Conservation (phyloP, 1,140 invertebrate genomes). For the Drosophila pallidifrons region DNA sequence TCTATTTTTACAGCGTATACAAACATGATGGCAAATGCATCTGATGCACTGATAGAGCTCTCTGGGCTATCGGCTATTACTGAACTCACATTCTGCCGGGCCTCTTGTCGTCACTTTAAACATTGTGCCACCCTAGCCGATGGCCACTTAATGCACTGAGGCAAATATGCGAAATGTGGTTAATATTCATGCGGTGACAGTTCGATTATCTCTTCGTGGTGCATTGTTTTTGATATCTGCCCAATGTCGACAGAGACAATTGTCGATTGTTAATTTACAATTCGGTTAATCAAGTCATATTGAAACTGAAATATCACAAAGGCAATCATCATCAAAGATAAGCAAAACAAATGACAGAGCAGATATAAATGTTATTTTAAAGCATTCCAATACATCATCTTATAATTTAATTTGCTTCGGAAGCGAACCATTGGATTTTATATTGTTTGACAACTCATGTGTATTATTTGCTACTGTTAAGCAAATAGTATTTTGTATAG, state of each 20-base stretch:
- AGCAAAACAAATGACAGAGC: background rate
- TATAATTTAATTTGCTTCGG: too few relatives aligned
- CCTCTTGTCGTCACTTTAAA: background rate
- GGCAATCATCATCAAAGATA: background rate
- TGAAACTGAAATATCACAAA: background rate
- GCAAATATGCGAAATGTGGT: slow-evolving; percentile 21
- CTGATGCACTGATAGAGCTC: background rate
- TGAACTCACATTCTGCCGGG: background rate
- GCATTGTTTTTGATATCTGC: background rate
- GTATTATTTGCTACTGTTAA: background rate
- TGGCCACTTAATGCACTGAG: slow-evolving; percentile 9
- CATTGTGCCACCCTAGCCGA: background rate
- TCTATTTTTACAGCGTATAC: background rate
- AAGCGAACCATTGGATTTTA: too few relatives aligned
- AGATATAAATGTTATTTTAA: too few relatives aligned
- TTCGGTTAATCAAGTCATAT: slow-evolving; percentile 15
- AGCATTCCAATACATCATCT: too few relatives aligned
- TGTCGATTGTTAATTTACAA: slow-evolving; percentile 20
- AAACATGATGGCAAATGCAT: slow-evolving; percentile 1
- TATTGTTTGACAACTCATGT: too few relatives aligned
- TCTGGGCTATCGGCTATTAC: background rate
- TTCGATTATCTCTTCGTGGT: slow-evolving; percentile 7
- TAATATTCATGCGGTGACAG: slow-evolving; percentile 12
- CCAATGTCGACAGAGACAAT: slow-evolving; percentile 6
- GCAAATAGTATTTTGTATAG: background rate